phyloP scores from a whole-genome alignment of 2,888 invertebrate species.

The Meiosimyza platycephala region DNA sequence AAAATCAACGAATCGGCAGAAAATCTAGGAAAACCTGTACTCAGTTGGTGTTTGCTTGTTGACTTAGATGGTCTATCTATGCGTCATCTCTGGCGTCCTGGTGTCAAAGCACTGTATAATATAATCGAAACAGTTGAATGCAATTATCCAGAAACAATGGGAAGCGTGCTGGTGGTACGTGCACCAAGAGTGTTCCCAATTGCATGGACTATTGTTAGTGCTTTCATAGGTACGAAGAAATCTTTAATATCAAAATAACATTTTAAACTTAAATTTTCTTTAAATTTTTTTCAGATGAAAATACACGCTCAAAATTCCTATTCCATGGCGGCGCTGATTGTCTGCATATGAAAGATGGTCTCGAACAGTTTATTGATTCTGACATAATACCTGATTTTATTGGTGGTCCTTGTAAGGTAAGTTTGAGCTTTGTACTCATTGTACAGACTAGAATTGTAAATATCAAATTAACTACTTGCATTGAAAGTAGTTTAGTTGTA shows the following conservation, averaged over 20 bases:
- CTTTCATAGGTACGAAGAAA: constrained; percentile 81
- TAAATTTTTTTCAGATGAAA: constrained; percentile 76
- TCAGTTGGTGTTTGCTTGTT: constrained; percentile 89
- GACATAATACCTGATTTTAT: constrained; percentile 92
- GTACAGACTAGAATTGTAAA: constrained; percentile 19
- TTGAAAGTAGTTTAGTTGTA: constrained; percentile 18
- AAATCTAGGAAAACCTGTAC: constrained; percentile 83
- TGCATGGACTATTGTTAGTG: constrained; percentile 93
- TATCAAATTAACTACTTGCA: constrained; percentile 1
- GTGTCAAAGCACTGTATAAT: constrained; percentile 77
- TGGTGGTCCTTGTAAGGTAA: constrained; percentile 88
- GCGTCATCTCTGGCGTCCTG: constrained; percentile 95
- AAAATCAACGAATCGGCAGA: constrained; percentile 88
- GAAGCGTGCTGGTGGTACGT: constrained; percentile 87
- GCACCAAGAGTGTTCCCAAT: constrained; percentile 96
- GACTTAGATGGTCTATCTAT: constrained; percentile 95
- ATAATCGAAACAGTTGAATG: constrained; percentile 89
- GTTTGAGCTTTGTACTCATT: constrained; percentile 3
- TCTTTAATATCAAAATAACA: neutral
- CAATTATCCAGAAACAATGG: constrained; percentile 96
- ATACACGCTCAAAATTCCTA: constrained; percentile 90
- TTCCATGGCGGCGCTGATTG: constrained; percentile 93
- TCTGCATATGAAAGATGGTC: constrained; percentile 80
- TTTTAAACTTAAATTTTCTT: neutral
- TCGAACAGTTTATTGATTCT: constrained; percentile 86